Percentiles rank a stretch among this genome's conserved stretches.
Evolutionary conservation across 2,797 vertebrate species (phyloP).

Genomic region (Argentina silus): DNA sequence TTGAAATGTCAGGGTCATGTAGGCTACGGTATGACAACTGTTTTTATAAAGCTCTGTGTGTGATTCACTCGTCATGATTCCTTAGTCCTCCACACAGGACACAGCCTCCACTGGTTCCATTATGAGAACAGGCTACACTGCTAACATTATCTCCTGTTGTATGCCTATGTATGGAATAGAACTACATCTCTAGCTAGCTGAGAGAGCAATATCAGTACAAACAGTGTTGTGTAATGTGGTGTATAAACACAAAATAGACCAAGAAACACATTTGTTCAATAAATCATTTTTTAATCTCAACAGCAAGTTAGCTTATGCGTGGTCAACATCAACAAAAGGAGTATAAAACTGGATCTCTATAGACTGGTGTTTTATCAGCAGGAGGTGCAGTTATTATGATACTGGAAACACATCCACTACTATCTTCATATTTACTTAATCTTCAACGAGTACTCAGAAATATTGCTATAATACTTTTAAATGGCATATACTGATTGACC

Average conservation of each 20-base stretch:
- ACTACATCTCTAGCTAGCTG: no score
- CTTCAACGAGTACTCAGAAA: slow-evolving; percentile 81
- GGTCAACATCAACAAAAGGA: slow-evolving; percentile 82
- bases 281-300: slow-evolving; percentile 83
- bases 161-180: no score
- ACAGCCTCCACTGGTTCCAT: background rate
- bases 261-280: slow-evolving; percentile 63
- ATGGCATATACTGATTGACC: slow-evolving; percentile 81
- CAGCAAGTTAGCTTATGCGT: slow-evolving; percentile 88
- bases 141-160: no score
- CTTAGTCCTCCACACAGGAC: slow-evolving; percentile 33
- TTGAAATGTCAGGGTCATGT: slow-evolving; percentile 41
- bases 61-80: slow-evolving; percentile 59
- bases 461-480: slow-evolving; percentile 98
- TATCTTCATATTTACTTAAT: slow-evolving; percentile 72
- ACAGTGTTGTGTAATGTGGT: no score
- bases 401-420: slow-evolving; percentile 78
- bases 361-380: slow-evolving; percentile 72
- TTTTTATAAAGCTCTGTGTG: slow-evolving; percentile 50
- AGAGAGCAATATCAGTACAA: no score
- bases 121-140: no score
- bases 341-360: slow-evolving; percentile 77
- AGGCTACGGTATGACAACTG: slow-evolving; percentile 37
- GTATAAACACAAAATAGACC: background rate
- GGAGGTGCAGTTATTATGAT: slow-evolving; percentile 78